phyloP scores from a whole-genome alignment of 2,797 vertebrate species.

The Pogoniulus pusillus region DNA sequence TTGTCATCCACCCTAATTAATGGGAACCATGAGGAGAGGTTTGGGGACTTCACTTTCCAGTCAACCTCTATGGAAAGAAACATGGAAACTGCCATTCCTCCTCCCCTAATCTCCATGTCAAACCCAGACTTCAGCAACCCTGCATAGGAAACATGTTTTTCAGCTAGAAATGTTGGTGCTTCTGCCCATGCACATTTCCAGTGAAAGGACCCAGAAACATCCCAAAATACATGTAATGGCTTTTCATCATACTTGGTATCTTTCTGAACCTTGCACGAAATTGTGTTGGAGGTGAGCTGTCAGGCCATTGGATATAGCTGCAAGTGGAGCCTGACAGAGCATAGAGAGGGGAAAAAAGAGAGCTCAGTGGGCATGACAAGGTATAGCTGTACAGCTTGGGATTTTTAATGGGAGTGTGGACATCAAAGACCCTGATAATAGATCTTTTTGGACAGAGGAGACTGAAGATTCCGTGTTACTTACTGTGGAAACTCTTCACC shows the following conservation, averaged over 20 bases:
- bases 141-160: background rate
- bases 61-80: background rate
- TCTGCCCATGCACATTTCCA: background rate
- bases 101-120: fast-evolving
- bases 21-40: background rate
- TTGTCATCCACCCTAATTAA: background rate
- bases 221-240: background rate
- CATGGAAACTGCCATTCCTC: background rate
- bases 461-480: background rate
- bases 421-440: background rate
- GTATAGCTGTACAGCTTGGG: background rate
- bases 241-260: background rate
- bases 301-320: background rate
- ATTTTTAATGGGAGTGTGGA: background rate
- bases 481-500: background rate
- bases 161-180: background rate
- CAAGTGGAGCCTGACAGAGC: background rate
- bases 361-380: background rate
- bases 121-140: background rate
- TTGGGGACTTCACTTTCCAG: background rate
- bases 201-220: background rate
- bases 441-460: background rate
- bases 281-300: background rate
- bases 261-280: background rate
- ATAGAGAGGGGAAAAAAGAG: background rate